A percentile compares a stretch with the other conserved stretches of the same genome.
phyloP scores from a whole-genome alignment of 2,797 vertebrate genomes.

The Liasis olivaceus region DNA sequence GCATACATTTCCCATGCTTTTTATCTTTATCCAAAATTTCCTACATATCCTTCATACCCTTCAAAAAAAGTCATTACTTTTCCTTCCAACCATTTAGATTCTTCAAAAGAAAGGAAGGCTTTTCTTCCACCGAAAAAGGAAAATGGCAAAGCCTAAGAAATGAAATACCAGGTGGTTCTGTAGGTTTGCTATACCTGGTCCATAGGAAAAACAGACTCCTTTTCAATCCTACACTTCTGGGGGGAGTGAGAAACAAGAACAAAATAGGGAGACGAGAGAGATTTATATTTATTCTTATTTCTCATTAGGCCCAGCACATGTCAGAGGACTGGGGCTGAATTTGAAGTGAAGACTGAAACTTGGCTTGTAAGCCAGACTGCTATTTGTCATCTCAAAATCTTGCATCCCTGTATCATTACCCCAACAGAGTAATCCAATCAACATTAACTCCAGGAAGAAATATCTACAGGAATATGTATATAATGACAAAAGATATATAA shows the following conservation, averaged over 20 bases:
- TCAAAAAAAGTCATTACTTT: background rate
- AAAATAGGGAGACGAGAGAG: background rate
- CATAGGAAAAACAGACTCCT: background rate
- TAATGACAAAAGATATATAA: slow-evolving; percentile 1
- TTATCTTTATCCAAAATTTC: background rate
- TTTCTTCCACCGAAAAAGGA: background rate
- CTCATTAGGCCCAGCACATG: background rate
- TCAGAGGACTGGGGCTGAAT: background rate
- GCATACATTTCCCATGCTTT: background rate
- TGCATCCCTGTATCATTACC: background rate
- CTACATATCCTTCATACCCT: background rate
- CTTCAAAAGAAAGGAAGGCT: background rate
- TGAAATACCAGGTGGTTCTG: background rate
- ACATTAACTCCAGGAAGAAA: background rate
- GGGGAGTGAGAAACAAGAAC: background rate
- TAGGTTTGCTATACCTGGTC: background rate
- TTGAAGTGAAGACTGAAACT: background rate
- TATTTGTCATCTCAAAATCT: background rate
- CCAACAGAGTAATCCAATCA: slow-evolving; percentile 4
- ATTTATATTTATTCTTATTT: background rate
- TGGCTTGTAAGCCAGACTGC: background rate
- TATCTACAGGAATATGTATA: slow-evolving; percentile 14
- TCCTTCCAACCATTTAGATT: background rate
- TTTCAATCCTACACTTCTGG: background rate
- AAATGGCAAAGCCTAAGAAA: background rate